A percentile compares a stretch with the other conserved stretches of the same genome.
Evolutionary conservation across 2,797 vertebrate genomes (phyloP).

Genomic region (Chelidonichthys spinosus): DNA sequence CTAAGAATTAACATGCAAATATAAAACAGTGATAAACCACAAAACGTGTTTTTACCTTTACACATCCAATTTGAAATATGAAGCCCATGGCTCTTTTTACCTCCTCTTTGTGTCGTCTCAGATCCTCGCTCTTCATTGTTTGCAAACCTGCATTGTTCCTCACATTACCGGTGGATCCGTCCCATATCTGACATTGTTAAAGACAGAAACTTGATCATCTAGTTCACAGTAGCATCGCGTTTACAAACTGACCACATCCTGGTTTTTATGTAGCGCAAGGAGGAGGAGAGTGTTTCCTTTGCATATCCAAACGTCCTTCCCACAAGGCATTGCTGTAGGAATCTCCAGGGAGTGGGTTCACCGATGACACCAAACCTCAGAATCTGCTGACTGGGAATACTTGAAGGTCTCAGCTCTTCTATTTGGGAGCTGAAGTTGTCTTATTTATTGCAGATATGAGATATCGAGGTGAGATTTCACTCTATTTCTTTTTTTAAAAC

Average conservation of each 20-base stretch:
- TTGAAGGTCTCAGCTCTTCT: slow-evolving; percentile 17
- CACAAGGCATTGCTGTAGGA: neutral
- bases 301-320: slow-evolving; percentile 2
- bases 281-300: slow-evolving; percentile 19
- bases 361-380: slow-evolving; percentile 25
- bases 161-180: slow-evolving; percentile 16
- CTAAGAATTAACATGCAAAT: slow-evolving; percentile 59
- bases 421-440: neutral
- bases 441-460: slow-evolving; percentile 65
- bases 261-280: slow-evolving; percentile 15
- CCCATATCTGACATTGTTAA: slow-evolving; percentile 10
- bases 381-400: slow-evolving; percentile 24
- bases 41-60: slow-evolving; percentile 13
- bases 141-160: slow-evolving; percentile 18
- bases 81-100: slow-evolving; percentile 20
- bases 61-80: slow-evolving; percentile 46
- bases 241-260: slow-evolving; percentile 45
- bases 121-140: slow-evolving; percentile 6
- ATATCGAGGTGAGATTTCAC: slow-evolving; percentile 70
- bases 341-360: slow-evolving; percentile 10
- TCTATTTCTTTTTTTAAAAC: slow-evolving; percentile 5
- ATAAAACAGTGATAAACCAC: slow-evolving; percentile 52
- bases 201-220: slow-evolving; percentile 55
- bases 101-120: slow-evolving; percentile 15
- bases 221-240: slow-evolving; percentile 41